Percentiles rank a stretch among this genome's conserved stretches.
These are phyloP conservation scores for Antigone vipio DNA, from an alignment of 2,113 vertebrate species.

Conservation along the genomic window DNA sequence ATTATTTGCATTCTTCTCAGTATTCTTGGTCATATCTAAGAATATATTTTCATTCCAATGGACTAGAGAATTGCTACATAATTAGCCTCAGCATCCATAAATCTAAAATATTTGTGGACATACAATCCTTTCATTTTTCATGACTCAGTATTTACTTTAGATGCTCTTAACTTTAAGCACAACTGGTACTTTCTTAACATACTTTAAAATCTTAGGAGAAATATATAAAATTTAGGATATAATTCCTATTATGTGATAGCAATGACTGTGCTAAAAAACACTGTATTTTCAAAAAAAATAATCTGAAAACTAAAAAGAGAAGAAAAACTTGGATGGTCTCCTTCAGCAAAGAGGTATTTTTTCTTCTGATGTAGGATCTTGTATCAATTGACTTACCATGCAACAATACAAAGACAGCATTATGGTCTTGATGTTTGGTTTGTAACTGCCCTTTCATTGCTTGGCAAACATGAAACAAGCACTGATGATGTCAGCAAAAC, in stretches of 20 bases:
- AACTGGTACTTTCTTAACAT: neutral
- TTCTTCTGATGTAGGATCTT: neutral
- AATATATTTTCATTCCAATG: slow-evolving; percentile 35
- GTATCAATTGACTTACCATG: fast-evolving
- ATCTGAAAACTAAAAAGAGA: neutral
- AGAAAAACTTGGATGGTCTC: neutral
- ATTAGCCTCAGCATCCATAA: neutral
- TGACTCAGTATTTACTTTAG: neutral
- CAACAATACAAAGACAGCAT: neutral
- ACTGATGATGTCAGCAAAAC: neutral
- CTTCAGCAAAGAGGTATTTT: neutral
- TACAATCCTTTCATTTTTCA: neutral
- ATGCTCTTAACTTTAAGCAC: neutral
- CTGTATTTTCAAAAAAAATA: neutral
- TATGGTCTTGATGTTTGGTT: neutral
- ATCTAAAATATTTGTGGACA: neutral
- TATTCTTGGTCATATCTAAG: neutral
- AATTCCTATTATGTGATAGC: neutral
- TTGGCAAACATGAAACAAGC: neutral
- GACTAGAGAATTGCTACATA: neutral
- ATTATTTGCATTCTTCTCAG: slow-evolving; percentile 31
- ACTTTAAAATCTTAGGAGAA: neutral
- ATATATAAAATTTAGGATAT: neutral
- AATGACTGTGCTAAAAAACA: neutral
- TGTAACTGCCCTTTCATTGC: neutral